phyloP scores from a whole-genome alignment of 2,797 vertebrate species.

The Gallirallus australis region DNA sequence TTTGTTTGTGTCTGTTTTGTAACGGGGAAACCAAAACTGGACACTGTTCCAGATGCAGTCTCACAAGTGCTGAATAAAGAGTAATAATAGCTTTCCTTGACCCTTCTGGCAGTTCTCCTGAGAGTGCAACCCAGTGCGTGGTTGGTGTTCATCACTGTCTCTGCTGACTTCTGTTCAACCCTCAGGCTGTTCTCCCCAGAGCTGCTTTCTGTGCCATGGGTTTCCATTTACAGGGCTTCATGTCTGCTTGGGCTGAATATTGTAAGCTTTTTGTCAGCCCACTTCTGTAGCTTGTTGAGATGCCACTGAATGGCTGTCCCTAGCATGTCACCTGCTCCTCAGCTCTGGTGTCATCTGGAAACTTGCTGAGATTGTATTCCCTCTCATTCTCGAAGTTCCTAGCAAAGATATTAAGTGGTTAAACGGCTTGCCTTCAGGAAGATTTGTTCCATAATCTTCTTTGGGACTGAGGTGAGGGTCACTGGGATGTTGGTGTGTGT shows the following conservation, averaged over 20 bases:
- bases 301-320: fast-evolving
- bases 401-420: not conserved
- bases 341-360: not conserved
- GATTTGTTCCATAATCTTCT: not conserved
- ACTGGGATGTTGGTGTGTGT: not conserved
- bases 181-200: not conserved
- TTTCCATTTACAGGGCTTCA: not conserved
- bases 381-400: not conserved
- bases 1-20: not conserved
- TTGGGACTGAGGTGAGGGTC: not conserved
- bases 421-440: not conserved
- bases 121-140: fast-evolving
- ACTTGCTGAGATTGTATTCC: not conserved
- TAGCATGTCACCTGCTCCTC: not conserved
- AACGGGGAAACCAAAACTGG: not conserved
- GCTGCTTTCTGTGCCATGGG: not conserved
- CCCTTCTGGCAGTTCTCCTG: not conserved
- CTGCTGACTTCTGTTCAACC: not conserved
- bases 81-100: not conserved
- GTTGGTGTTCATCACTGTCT: fast-evolving
- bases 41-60: not conserved
- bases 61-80: not conserved
- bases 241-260: not conserved
- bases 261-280: not conserved
- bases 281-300: not conserved